phyloP scores from a whole-genome alignment of 2,113 vertebrate species.

The Siniperca chuatsi region DNA sequence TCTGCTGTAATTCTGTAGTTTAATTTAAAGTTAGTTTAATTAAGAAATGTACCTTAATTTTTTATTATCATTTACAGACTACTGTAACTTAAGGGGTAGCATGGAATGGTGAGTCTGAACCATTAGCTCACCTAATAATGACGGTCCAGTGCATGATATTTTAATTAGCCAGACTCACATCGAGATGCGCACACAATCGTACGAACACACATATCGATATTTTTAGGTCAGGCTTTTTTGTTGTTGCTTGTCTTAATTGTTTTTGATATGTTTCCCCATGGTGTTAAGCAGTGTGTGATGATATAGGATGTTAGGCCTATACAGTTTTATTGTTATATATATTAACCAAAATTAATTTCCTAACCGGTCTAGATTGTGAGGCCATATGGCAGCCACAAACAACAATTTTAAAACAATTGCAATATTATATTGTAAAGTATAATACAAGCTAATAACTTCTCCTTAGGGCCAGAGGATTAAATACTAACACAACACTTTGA shows the following conservation, averaged over 20 bases:
- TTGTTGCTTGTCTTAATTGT: background rate
- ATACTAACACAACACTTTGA: background rate
- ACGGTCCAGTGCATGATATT: no score
- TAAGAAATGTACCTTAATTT: no score
- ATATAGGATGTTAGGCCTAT: background rate
- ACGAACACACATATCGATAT: no score
- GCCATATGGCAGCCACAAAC: background rate
- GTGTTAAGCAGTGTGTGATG: background rate
- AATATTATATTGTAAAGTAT: background rate
- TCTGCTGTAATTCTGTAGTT: background rate
- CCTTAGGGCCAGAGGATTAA: background rate
- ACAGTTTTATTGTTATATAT: background rate
- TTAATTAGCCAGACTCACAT: no score
- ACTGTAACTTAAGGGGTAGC: no score
- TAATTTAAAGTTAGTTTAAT: no score
- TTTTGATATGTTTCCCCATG: background rate
- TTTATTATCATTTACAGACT: no score
- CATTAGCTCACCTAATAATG: no score
- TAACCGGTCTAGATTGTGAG: background rate
- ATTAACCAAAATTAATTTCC: background rate
- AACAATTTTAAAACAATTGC: background rate
- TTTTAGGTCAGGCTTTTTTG: background rate
- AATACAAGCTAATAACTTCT: background rate
- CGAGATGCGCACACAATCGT: no score
- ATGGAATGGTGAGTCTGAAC: no score